Conservation (phyloP, 2,888 invertebrate species). For the Agrochola lychnidis region DNA sequence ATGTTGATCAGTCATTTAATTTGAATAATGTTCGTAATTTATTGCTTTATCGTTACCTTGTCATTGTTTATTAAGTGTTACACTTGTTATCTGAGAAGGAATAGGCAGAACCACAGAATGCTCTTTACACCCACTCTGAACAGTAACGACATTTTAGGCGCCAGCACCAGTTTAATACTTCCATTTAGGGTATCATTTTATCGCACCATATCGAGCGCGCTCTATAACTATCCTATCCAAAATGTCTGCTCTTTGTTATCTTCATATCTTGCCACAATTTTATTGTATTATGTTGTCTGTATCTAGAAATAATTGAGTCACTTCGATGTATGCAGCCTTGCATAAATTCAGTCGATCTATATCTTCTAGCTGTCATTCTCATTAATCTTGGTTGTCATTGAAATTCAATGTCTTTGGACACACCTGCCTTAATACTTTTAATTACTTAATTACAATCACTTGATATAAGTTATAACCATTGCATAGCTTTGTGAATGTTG, state of each 20-base stretch:
- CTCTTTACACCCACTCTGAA: constrained; percentile 38
- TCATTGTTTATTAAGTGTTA: constrained; percentile 42
- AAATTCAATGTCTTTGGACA: constrained; percentile 53
- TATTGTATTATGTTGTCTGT: constrained; percentile 18
- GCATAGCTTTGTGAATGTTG: constrained; percentile 28
- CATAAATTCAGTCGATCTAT: constrained; percentile 33
- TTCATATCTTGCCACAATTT: constrained; percentile 21
- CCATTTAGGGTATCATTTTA: constrained; percentile 46
- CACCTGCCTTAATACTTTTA: constrained; percentile 59
- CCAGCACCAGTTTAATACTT: constrained; percentile 31
- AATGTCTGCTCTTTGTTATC: constrained; percentile 33
- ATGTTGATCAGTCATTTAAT: constrained; percentile 46
- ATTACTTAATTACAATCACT: constrained; percentile 55
- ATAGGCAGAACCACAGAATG: constrained; percentile 21
- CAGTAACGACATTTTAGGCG: constrained; percentile 54
- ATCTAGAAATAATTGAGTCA: constrained; percentile 28
- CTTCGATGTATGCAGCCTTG: constrained; percentile 17
- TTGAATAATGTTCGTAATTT: constrained; percentile 54
- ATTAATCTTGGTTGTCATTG: constrained; percentile 57
- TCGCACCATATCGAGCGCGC: constrained; percentile 17
- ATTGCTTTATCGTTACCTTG: constrained; percentile 49
- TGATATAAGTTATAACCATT: constrained; percentile 37
- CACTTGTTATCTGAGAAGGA: constrained; percentile 34
- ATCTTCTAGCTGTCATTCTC: constrained; percentile 46
- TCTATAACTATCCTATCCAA: neutral